Evolutionary conservation across 2,797 vertebrate genomes (phyloP), one percentile per base, ranked within the genome.

Genomic region (Decapterus maruadsi): DNA sequence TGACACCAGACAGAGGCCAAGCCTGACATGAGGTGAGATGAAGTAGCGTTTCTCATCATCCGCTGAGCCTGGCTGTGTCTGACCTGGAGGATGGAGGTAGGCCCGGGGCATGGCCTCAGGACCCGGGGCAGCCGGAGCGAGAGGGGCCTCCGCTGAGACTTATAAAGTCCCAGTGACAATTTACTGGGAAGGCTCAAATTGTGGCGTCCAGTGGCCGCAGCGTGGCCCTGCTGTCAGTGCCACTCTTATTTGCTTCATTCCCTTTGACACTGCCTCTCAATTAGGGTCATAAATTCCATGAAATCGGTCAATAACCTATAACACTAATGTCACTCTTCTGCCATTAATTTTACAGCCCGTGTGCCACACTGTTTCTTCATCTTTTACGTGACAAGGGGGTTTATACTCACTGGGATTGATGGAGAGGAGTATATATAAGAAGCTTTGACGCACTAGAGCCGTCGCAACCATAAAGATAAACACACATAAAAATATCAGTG

Each of bases 241-340:
- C 77, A 72, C 89, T 92, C 90, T 84, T 88, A 89, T 89, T 91
- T 86, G 87, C 92, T 91, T 82, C 90, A 79, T 83, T 87, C 89
- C 89, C 90, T 88, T 83, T 88, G 90, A 93, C 92, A 85, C 81
- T 8, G 65, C 68, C 88, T 91, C 90, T 89, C 88, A 90, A 94
- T 94, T 94, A 93, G 93, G 85, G 82, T 92, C 93, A 92, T 94
- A 94, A 94, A 94, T 94, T 83, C 87, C 77, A 64, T 63, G 88
- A 89, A 92, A 92, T 92, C 89, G 89, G 92, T 95, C 93, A 95
- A 95, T 95, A 94, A 92, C 92, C 93, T 93, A 93, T 94, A 94
- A 93, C 93, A 94, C 90, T 94, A 92, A 94, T 93, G 92, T 93
- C 93, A 91, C 89, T 90, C 88, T 87, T 53, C 87, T 87, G 89